phyloP scores from a whole-genome alignment of 2,888 invertebrate species.

The Trachelus stipa region DNA sequence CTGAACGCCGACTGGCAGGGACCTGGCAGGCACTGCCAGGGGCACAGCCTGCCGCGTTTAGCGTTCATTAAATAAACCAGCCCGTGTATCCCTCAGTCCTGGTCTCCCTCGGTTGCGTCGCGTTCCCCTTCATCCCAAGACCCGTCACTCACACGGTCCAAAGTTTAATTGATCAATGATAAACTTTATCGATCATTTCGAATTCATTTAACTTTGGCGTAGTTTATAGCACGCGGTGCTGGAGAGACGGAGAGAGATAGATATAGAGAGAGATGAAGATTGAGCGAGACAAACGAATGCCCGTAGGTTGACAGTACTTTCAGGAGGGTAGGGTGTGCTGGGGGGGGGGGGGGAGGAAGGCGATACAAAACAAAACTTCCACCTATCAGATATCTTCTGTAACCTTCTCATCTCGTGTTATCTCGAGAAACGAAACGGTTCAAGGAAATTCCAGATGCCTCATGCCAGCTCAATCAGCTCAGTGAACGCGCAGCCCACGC shows the following conservation, averaged over 20 bases:
- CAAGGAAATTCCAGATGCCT: slow-evolving; percentile 12
- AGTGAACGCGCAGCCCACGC: background rate
- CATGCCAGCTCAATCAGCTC: background rate
- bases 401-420: background rate
- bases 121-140: slow-evolving; percentile 32
- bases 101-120: slow-evolving; percentile 16
- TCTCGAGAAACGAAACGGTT: slow-evolving; percentile 7
- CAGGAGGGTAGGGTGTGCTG: background rate
- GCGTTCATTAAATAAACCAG: slow-evolving; percentile 64
- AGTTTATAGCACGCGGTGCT: slow-evolving; percentile 54
- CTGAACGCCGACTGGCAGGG: slow-evolving; percentile 39
- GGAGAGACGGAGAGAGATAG: slow-evolving; percentile 2
- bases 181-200: slow-evolving; percentile 67
- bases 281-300: background rate
- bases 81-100: slow-evolving; percentile 33
- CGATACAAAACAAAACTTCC: background rate
- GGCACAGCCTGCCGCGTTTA: slow-evolving; percentile 48
- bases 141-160: slow-evolving; percentile 63
- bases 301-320: background rate
- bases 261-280: background rate
- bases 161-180: slow-evolving; percentile 68
- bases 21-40: background rate
- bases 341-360: background rate
- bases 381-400: background rate
- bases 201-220: slow-evolving; percentile 66